Percentiles rank a stretch among this genome's conserved stretches.
These are phyloP conservation scores for Dysdera silvatica DNA, from an alignment of 1,140 invertebrate genomes.

Conservation along the genomic window DNA sequence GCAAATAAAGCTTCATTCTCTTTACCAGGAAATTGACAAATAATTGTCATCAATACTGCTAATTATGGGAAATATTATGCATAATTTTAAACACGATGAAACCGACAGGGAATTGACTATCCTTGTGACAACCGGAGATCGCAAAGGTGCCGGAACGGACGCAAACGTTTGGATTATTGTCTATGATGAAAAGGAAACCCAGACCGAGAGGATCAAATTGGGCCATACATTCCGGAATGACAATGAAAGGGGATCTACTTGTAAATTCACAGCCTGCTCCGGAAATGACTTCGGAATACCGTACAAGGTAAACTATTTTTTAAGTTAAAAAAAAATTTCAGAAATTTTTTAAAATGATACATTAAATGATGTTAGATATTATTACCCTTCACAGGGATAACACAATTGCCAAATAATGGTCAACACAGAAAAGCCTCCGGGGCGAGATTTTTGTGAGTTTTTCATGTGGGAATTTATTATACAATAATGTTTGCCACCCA, in stretches of 20 bases:
- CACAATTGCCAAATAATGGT: no score
- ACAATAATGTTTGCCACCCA: no score
- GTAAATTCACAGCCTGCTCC: constrained; percentile 37
- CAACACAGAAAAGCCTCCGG: no score
- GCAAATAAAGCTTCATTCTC: no score
- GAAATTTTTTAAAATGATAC: no score
- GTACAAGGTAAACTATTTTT: background rate
- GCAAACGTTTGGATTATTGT: constrained; percentile 43
- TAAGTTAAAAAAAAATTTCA: no score
- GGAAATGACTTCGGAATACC: constrained; percentile 21
- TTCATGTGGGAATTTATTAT: no score
- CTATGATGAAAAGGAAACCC: constrained; percentile 38
- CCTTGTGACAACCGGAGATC: constrained; percentile 46
- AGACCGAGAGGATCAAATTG: constrained; percentile 38
- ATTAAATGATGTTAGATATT: no score
- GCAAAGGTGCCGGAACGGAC: constrained; percentile 43
- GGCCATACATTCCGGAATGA: constrained; percentile 43
- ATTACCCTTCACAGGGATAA: no score
- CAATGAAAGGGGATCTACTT: constrained; percentile 43
- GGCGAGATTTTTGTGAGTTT: no score
- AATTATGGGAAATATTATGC: constrained; percentile 10
- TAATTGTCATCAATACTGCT: no score
- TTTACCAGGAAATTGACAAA: no score
- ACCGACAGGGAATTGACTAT: constrained; percentile 29
- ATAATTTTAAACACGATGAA: constrained; percentile 13